Percentiles rank a stretch among this genome's conserved stretches.
These are phyloP conservation scores for Arrhopalites spinosus DNA, from an alignment of 2,888 invertebrate species.

Conservation along the genomic window DNA sequence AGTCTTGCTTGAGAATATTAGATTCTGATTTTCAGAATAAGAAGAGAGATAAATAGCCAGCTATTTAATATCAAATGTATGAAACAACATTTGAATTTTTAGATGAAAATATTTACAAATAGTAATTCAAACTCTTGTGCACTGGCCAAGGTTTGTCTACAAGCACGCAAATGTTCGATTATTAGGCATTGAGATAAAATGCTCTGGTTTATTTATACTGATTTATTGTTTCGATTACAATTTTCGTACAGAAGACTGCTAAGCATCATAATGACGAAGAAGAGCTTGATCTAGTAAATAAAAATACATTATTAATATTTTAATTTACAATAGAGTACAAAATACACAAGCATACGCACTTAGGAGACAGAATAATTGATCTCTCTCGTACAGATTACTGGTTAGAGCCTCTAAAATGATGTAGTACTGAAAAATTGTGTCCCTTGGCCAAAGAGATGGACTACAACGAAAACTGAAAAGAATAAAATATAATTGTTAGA, in stretches of 20 bases:
- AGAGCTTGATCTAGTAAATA: background rate
- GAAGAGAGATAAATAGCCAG: too few relatives aligned
- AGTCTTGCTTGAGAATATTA: too few relatives aligned
- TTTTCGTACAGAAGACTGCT: too few relatives aligned
- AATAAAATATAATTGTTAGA: too few relatives aligned
- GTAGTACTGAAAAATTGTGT: slow-evolving; percentile 52
- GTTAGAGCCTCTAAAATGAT: slow-evolving; percentile 50
- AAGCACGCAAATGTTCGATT: background rate
- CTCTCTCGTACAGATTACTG: slow-evolving; percentile 47
- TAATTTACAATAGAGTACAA: background rate
- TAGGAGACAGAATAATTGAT: slow-evolving; percentile 40
- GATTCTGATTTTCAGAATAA: too few relatives aligned
- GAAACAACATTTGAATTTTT: too few relatives aligned
- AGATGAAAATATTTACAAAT: background rate
- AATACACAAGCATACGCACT: slow-evolving; percentile 34
- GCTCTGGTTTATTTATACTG: background rate
- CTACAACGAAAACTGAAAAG: background rate
- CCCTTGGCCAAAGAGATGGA: slow-evolving; percentile 51
- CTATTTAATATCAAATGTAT: too few relatives aligned
- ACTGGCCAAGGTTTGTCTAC: background rate
- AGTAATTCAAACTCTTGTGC: background rate
- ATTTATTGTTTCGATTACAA: background rate
- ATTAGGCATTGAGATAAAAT: background rate
- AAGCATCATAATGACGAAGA: background rate
- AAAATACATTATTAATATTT: background rate